A percentile compares a stretch with the other conserved stretches of the same genome.
These are phyloP conservation scores for Agriopis aurantiaria DNA, from an alignment of 2,888 invertebrate genomes.

Conservation along the genomic window DNA sequence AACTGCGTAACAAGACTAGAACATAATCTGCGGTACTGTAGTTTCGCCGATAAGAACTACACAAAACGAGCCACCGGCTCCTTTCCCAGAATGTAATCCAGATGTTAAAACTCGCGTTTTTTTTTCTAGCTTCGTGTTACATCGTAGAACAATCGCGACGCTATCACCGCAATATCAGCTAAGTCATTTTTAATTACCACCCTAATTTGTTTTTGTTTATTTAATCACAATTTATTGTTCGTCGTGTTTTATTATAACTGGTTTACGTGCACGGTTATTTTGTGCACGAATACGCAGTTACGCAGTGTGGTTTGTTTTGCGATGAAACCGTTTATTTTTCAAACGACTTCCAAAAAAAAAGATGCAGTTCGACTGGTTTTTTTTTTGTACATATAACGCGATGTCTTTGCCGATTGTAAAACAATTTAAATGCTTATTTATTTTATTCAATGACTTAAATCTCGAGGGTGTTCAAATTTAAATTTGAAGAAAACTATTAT, in stretches of 20 bases:
- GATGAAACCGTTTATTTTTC: background rate
- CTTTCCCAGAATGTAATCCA: slow-evolving; percentile 60
- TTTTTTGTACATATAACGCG: too few relatives aligned
- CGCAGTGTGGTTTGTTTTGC: slow-evolving; percentile 6
- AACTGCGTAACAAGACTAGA: too few relatives aligned
- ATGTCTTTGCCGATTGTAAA: too few relatives aligned
- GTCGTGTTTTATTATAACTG: slow-evolving; percentile 3
- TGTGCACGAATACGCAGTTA: slow-evolving; percentile 7
- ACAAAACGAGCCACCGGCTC: slow-evolving; percentile 43
- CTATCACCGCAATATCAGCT: slow-evolving; percentile 54
- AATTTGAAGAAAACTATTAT: too few relatives aligned
- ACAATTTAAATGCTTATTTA: too few relatives aligned
- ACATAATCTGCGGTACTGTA: background rate
- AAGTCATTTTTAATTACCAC: slow-evolving; percentile 75
- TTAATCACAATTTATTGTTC: slow-evolving; percentile 30
- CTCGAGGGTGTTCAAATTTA: too few relatives aligned
- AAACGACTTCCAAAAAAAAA: too few relatives aligned
- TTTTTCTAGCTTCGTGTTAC: slow-evolving; percentile 53
- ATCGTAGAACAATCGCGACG: slow-evolving; percentile 56
- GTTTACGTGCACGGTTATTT: slow-evolving; percentile 6
- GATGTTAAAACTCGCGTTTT: slow-evolving; percentile 59
- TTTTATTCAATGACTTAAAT: too few relatives aligned
- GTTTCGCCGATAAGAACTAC: too few relatives aligned
- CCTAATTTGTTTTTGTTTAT: slow-evolving; percentile 55
- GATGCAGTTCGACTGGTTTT: too few relatives aligned